phyloP scores from a whole-genome alignment of 2,113 vertebrate species.

The Pavo muticus region DNA sequence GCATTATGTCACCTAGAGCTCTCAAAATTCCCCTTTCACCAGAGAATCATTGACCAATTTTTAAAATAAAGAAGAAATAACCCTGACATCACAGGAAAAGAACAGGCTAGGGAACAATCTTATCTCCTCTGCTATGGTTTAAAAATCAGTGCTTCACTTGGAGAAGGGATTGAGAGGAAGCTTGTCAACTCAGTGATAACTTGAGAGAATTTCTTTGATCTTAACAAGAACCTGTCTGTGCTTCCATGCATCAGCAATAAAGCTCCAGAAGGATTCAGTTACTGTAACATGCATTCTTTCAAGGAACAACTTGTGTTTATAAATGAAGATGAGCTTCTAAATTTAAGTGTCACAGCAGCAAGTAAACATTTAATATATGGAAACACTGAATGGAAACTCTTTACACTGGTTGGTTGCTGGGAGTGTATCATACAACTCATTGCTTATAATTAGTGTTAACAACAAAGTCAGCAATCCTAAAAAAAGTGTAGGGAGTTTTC shows the following conservation, averaged over 20 bases:
- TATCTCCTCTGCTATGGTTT: neutral
- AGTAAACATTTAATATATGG: neutral
- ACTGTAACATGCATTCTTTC: neutral
- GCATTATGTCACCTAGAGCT: neutral
- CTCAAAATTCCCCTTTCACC: neutral
- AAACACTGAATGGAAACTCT: neutral
- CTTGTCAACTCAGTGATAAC: neutral
- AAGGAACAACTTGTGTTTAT: neutral
- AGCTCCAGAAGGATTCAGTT: neutral
- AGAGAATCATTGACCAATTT: neutral
- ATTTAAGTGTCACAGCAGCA: neutral
- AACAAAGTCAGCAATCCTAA: neutral
- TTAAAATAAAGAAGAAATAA: neutral
- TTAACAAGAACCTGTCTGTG: neutral
- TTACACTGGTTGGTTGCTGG: neutral
- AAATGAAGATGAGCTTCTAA: no score
- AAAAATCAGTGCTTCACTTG: neutral
- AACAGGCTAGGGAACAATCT: neutral
- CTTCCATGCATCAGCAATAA: neutral
- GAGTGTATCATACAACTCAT: neutral
- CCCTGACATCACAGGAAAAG: neutral
- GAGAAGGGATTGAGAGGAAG: neutral
- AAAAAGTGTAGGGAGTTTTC: neutral
- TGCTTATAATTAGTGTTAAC: no score
- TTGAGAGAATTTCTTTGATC: constrained; percentile 17